These are phyloP conservation scores for Cerceris rybyensis DNA, from an alignment of 2,888 invertebrate species.

Conservation along the genomic window DNA sequence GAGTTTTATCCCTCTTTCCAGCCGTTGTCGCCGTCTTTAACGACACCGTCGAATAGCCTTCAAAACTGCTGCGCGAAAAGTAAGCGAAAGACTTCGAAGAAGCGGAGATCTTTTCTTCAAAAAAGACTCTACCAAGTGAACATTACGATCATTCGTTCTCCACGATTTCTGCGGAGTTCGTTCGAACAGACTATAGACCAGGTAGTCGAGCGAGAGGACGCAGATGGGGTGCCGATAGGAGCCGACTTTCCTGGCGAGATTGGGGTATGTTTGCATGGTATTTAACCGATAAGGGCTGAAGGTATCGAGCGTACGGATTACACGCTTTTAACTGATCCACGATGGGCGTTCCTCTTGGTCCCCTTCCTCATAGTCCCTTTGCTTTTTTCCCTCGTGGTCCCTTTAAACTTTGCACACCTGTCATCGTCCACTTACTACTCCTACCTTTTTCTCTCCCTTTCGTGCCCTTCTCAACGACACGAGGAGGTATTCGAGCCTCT, in stretches of 20 bases:
- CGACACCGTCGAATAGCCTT: neutral
- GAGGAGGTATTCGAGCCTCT: conserved; percentile 50
- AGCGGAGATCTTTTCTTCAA: neutral
- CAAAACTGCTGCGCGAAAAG: neutral
- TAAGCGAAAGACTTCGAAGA: neutral
- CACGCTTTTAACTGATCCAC: conserved; percentile 70
- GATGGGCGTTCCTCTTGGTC: conserved; percentile 47
- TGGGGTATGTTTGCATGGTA: conserved; percentile 76
- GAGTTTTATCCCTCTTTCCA: too few relatives aligned
- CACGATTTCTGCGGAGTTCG: conserved; percentile 41
- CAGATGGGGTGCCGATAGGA: conserved; percentile 64
- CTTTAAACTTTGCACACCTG: conserved; percentile 25
- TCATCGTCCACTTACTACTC: conserved; percentile 32
- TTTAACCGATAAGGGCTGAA: conserved; percentile 73
- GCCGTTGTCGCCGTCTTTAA: neutral
- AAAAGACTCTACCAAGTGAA: neutral
- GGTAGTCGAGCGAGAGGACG: conserved; percentile 47
- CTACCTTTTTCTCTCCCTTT: conserved; percentile 1
- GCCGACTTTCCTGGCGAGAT: conserved; percentile 67
- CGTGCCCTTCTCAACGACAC: conserved; percentile 19
- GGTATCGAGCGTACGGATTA: conserved; percentile 73
- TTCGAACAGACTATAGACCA: conserved; percentile 47
- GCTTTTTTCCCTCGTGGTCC: conserved; percentile 8
- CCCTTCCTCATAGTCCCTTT: conserved; percentile 9
- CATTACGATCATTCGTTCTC: neutral